These are phyloP conservation scores for Adineta ricciae DNA, from an alignment of 2,888 invertebrate species.

Conservation along the genomic window DNA sequence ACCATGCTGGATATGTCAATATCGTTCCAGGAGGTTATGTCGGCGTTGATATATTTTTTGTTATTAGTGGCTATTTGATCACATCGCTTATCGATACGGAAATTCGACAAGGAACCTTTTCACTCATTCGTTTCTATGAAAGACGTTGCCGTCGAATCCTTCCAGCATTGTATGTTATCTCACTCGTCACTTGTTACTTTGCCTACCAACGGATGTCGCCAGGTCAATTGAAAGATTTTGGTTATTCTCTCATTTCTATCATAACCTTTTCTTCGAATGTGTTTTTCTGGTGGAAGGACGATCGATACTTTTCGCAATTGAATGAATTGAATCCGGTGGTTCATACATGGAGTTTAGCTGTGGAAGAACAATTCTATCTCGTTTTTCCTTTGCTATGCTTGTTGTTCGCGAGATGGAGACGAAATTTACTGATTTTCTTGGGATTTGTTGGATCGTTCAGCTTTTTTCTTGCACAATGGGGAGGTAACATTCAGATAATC, in stretches of 20 bases:
- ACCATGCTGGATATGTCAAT: neutral
- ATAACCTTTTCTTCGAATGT: neutral
- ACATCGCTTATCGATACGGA: neutral
- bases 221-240: neutral
- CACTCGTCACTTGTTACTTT: neutral
- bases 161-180: neutral
- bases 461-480: neutral
- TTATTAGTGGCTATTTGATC: neutral
- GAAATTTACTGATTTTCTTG: neutral
- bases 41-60: neutral
- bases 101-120: neutral
- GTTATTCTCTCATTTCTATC: neutral
- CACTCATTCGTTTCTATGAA: neutral
- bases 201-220: neutral
- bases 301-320: neutral
- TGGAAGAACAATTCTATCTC: neutral
- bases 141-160: neutral
- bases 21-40: neutral
- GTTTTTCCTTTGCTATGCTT: neutral
- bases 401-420: neutral
- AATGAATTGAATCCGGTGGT: neutral
- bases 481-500: neutral
- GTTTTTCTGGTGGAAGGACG: neutral
- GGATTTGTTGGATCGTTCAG: neutral
- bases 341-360: neutral